A percentile compares a stretch with the other conserved stretches of the same genome.
Evolutionary conservation across 2,113 vertebrate species (phyloP).

Genomic region (Brachyhypopomus occidentalis): DNA sequence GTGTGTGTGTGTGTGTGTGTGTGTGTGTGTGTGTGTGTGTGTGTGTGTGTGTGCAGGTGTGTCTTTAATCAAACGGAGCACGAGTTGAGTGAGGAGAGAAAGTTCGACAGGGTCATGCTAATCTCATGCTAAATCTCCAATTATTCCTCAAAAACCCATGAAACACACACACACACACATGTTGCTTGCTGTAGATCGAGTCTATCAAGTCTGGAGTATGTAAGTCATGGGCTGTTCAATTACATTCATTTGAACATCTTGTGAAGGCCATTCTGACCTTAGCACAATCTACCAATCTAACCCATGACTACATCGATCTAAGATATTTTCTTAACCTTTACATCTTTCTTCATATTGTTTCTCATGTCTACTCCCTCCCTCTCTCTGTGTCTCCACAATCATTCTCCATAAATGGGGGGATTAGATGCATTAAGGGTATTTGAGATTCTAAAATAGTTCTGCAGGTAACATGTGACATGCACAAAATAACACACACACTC

Average conservation of each 20-base stretch:
- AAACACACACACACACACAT: neutral
- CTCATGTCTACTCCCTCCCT: neutral
- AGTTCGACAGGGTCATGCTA: constrained; percentile 3
- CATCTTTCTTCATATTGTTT: neutral
- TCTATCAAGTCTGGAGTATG: neutral
- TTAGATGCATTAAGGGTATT: constrained; percentile 68
- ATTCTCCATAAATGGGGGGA: constrained; percentile 49
- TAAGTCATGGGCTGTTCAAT: neutral
- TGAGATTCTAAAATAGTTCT: constrained; percentile 64
- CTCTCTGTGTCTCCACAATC: neutral
- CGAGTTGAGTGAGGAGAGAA: neutral
- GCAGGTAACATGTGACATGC: constrained; percentile 26
- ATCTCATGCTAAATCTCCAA: neutral
- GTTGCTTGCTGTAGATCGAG: neutral
- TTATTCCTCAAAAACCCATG: no score
- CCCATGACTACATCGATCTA: constrained; percentile 15
- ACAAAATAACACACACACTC: neutral
- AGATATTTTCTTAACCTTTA: neutral
- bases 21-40: neutral
- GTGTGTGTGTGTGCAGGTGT: neutral
- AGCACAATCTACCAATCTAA: no score
- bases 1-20: neutral
- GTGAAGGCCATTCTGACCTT: neutral
- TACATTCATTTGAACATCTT: neutral
- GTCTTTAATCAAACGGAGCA: neutral